Evolutionary conservation across 2,888 invertebrate species (phyloP), one percentile per base, ranked within the genome.

Genomic region (Elegia similella): DNA sequence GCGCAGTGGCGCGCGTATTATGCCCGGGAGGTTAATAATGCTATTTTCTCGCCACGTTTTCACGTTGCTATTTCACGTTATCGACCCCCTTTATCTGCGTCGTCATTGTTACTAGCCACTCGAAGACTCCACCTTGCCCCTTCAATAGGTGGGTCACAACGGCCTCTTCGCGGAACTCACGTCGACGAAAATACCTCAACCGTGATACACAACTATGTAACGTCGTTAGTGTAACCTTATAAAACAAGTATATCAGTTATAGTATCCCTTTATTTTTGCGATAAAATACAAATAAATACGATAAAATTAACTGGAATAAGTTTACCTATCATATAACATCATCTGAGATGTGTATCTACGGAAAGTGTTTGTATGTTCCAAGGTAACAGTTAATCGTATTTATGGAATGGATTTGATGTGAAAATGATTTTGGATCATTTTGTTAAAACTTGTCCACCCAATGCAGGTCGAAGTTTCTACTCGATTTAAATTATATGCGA

Each of bases 31-130:
- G 91, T 91, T 92, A 91, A 92, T 92, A 92, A 91, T 91, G 91
- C 87, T 86, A 91, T 92, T 92, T 92, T 91, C 91, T 89, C 88
- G 86, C 87, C 87, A 88, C 89, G 84, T 90, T 88, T 89, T 90
- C 89, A 86, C 90, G 83, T 87, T 82, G 87, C 89, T 88, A 88
- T 90, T 89, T 86, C 84, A 84, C 81, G 84, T 86, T 89, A 88
- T 90, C 89, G 86, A 85, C 83, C 82, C 81, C 81, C 83, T 87
- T 89, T 84, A 90, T 88, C 90, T 84, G 80, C 84, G 83, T 83
- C 87, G 86, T 88, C 90, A 88, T 86, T 88, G 86, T 87, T 86
- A 86, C 82, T 89, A 83, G 86, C 86, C 88, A 86, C 82, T 86
- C 82, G 78, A 76, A 77, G 75, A 71, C 74, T 80, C 79, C 75